A percentile compares a stretch with the other conserved stretches of the same genome.
These are phyloP conservation scores for Sthenelais limicola DNA, from an alignment of 2,888 invertebrate species.

Conservation along the genomic window DNA sequence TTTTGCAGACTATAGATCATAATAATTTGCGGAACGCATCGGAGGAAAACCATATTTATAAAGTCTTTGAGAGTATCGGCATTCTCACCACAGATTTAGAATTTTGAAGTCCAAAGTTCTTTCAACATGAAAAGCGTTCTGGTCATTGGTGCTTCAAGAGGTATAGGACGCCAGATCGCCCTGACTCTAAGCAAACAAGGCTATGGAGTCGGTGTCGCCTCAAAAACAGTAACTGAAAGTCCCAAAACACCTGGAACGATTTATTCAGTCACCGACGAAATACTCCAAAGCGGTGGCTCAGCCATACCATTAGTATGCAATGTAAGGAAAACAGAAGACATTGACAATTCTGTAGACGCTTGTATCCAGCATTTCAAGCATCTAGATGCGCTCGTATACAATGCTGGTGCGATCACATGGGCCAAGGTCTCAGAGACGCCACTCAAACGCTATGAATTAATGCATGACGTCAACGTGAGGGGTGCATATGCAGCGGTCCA, in stretches of 20 bases:
- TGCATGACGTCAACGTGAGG: slow-evolving; percentile 70
- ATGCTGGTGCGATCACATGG: slow-evolving; percentile 83
- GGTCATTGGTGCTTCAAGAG: slow-evolving; percentile 62
- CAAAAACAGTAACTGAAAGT: slow-evolving; percentile 57
- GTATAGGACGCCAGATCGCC: slow-evolving; percentile 63
- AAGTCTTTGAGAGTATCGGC: too few relatives aligned
- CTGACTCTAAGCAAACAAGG: slow-evolving; percentile 56
- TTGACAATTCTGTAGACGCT: slow-evolving; percentile 52
- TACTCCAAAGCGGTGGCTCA: slow-evolving; percentile 53
- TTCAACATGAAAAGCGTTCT: slow-evolving; percentile 54
- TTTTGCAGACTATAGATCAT: too few relatives aligned
- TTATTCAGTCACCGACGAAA: slow-evolving; percentile 57
- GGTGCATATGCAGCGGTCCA: slow-evolving; percentile 77
- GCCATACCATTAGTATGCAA: slow-evolving; percentile 59
- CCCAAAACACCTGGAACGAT: slow-evolving; percentile 58
- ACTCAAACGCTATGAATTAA: slow-evolving; percentile 59
- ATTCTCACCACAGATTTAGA: too few relatives aligned
- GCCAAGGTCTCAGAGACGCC: slow-evolving; percentile 61
- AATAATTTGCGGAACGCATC: too few relatives aligned
- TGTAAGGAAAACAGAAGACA: slow-evolving; percentile 56
- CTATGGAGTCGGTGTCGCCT: slow-evolving; percentile 60
- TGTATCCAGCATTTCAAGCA: slow-evolving; percentile 79
- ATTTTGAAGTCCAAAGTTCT: too few relatives aligned
- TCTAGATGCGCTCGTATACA: slow-evolving; percentile 84
- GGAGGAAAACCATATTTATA: too few relatives aligned